These are phyloP conservation scores for Hylyphantes graminicola DNA, from an alignment of 1,140 invertebrate species.

Conservation along the genomic window DNA sequence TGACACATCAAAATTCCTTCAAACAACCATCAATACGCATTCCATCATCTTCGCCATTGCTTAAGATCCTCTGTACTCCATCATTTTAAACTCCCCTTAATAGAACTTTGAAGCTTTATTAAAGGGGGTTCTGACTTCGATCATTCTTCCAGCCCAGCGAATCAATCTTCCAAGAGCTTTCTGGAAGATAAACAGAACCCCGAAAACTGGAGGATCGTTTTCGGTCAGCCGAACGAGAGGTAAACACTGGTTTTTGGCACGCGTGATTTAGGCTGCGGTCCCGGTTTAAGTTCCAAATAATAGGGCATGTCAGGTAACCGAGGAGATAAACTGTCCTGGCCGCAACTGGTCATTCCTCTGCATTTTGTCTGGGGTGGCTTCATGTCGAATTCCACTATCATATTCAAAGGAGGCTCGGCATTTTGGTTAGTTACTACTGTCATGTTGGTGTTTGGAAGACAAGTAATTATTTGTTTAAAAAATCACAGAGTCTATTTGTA, in stretches of 20 bases:
- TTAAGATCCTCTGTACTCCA: too few species aligned
- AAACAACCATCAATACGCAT: too few species aligned
- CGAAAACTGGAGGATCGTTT: not conserved
- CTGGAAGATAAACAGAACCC: not conserved
- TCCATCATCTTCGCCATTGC: too few species aligned
- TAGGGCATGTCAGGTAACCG: slow-evolving; percentile 25
- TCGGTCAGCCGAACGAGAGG: slow-evolving; percentile 14
- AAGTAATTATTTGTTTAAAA: too few species aligned
- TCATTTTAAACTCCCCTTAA: too few species aligned
- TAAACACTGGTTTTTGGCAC: slow-evolving; percentile 33
- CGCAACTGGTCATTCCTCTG: slow-evolving; percentile 38
- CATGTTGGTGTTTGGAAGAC: too few species aligned
- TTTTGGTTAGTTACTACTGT: too few species aligned
- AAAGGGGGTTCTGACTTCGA: slow-evolving; percentile 1
- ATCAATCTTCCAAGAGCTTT: slow-evolving; percentile 12
- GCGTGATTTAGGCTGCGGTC: slow-evolving; percentile 7
- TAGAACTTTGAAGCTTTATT: not conserved
- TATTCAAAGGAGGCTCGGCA: too few species aligned
- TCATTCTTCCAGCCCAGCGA: not conserved
- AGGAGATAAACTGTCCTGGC: slow-evolving; percentile 39
- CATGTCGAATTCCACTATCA: too few species aligned
- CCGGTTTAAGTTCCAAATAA: slow-evolving; percentile 26
- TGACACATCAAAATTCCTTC: too few species aligned
- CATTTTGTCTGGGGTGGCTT: too few species aligned
- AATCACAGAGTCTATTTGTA: too few species aligned